A percentile compares a stretch with the other conserved stretches of the same genome.
Conservation (phyloP, 1,140 invertebrate species). For the Listronotus oregonensis region DNA sequence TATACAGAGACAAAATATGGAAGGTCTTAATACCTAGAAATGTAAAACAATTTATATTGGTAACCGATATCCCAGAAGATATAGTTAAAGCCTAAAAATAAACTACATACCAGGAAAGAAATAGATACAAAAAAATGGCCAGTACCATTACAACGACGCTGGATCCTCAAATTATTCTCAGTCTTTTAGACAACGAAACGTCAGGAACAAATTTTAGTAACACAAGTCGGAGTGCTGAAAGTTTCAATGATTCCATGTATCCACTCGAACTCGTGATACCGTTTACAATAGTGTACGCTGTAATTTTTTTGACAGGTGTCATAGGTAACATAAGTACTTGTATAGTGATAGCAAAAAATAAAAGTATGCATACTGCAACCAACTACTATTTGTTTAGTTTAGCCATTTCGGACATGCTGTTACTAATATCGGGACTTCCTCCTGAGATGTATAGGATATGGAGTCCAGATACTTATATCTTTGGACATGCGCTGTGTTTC, state of each 20-base stretch:
- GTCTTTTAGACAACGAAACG: too few species aligned
- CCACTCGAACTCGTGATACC: constrained; percentile 59
- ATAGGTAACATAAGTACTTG: constrained; percentile 86
- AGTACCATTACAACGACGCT: too few species aligned
- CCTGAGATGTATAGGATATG: constrained; percentile 82
- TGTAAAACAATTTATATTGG: too few species aligned
- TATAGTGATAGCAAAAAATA: constrained; percentile 80
- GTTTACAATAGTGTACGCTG: constrained; percentile 70
- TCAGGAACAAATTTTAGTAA: too few species aligned
- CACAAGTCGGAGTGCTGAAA: neutral
- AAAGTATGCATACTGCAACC: constrained; percentile 81
- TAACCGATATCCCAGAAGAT: too few species aligned
- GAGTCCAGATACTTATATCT: constrained; percentile 71
- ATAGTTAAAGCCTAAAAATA: too few species aligned
- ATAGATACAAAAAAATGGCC: too few species aligned
- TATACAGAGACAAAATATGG: too few species aligned
- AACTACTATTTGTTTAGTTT: constrained; percentile 89
- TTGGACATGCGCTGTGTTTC: constrained; percentile 75
- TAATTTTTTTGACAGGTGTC: constrained; percentile 81
- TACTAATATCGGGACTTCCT: constrained; percentile 76
- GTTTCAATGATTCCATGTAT: constrained; percentile 28
- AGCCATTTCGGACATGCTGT: constrained; percentile 85
- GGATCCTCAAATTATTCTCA: too few species aligned
- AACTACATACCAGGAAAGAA: too few species aligned
- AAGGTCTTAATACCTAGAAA: too few species aligned